Evolutionary conservation across 1,140 invertebrate genomes (phyloP), one percentile per base, ranked within the genome.

Genomic region (Heliothis subflexa): DNA sequence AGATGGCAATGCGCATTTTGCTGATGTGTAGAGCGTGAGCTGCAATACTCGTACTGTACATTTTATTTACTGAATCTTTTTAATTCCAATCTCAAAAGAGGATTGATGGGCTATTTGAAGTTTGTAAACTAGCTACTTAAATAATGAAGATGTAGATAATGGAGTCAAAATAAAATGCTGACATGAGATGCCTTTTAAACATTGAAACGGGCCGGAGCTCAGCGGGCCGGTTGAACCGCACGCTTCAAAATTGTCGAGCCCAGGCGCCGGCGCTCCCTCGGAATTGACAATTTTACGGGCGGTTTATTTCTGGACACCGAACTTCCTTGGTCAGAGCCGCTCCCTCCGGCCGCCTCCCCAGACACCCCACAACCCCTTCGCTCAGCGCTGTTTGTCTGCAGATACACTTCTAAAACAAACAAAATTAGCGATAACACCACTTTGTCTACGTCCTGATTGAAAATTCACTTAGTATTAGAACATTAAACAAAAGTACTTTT

Each of bases 201-300:
- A 80, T 71, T 62, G 71, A 75, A 72, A 75, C 68, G 77, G 75
- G 73, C 47, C 78, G 64, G 55, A 78, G 72, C 45, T 83, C 59
- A 78, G 73, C 70, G 77, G 79, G 77, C 59, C 62, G 75, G 79
- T 75, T 61, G 54, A 81, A 61, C 70, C 81, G 83, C 66, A 79
- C 86, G 84, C 81, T 88, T 89, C 87, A 87, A 88, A 91, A 91
- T 87, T 88, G 88, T 90, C 88, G 87, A 85, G 86, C 85, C 86
- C 88, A 86, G 86, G 82, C 86, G 82, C 83, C 83, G 83, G 86
- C 88, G 79, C 81, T 89, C 90, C 90, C 94, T 95, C 93, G 95
- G 95, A 95, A 95, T 95, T 95, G 95, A 94, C 95, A 95, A 95
- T 96, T 95, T 95, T 95, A 95, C 95, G 95, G 93, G 92, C 93